These are phyloP conservation scores for Tinea trinotella DNA, from an alignment of 2,888 invertebrate species.

Conservation along the genomic window DNA sequence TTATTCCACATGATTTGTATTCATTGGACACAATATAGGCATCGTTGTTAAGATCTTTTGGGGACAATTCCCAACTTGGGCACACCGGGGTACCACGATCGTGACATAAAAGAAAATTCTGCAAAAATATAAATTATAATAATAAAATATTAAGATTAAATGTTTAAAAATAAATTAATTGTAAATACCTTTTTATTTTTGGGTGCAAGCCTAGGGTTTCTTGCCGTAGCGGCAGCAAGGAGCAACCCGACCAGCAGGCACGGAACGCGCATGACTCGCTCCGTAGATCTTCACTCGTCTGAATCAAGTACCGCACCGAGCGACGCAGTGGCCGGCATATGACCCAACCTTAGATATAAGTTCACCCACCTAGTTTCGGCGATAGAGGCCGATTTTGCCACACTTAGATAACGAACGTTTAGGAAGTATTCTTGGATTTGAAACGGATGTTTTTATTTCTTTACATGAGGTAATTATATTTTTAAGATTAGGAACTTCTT, in stretches of 20 bases:
- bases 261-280: slow-evolving; percentile 10
- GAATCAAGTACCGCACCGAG: slow-evolving; percentile 15
- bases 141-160: too few relatives aligned
- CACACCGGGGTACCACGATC: slow-evolving; percentile 33
- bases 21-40: background rate
- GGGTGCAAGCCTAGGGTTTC: background rate
- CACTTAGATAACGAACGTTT: slow-evolving; percentile 16
- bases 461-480: background rate
- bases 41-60: slow-evolving; percentile 24
- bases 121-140: slow-evolving; percentile 26
- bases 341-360: slow-evolving; percentile 64
- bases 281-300: background rate
- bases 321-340: slow-evolving; percentile 46
- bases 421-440: slow-evolving; percentile 35
- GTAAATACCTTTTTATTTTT: background rate
- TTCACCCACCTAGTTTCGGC: slow-evolving; percentile 64
- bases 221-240: slow-evolving; percentile 21
- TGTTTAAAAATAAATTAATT: too few relatives aligned
- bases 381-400: slow-evolving; percentile 47
- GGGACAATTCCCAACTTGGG: slow-evolving; percentile 32
- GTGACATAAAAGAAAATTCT: slow-evolving; percentile 40
- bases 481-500: background rate
- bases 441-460: slow-evolving; percentile 12
- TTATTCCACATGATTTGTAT: slow-evolving; percentile 33
- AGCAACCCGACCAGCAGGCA: background rate